A percentile compares a stretch with the other conserved stretches of the same genome.
These are phyloP conservation scores for Esox niger DNA, from an alignment of 2,113 vertebrate species.

Conservation along the genomic window DNA sequence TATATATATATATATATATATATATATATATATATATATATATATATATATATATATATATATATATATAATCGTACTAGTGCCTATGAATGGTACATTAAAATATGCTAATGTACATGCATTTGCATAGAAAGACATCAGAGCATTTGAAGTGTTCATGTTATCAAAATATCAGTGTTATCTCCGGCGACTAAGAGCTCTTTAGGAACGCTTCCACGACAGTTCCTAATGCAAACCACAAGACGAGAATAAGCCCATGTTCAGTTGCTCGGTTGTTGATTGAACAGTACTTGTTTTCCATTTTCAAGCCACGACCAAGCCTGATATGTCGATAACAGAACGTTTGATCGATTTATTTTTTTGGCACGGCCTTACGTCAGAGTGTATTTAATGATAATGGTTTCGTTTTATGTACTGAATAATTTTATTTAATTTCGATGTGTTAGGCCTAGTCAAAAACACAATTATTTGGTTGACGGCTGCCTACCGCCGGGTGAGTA, in stretches of 20 bases:
- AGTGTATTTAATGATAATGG: not conserved
- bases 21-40: no score
- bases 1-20: no score
- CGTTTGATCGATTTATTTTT: not conserved
- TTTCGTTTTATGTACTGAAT: not conserved
- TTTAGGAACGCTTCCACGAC: no score
- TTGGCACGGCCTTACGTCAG: constrained; percentile 6
- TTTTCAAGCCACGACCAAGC: constrained; percentile 7
- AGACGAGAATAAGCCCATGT: not conserved
- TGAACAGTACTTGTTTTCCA: constrained; percentile 10
- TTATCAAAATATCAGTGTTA: no score
- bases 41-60: no score
- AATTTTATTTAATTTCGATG: not conserved
- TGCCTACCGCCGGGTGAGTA: constrained; percentile 14
- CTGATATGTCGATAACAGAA: constrained; percentile 25
- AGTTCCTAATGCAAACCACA: no score
- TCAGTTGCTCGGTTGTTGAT: constrained; percentile 15
- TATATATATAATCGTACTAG: no score
- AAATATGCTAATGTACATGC: no score
- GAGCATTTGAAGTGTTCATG: no score
- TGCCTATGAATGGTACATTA: no score
- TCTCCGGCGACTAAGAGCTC: no score
- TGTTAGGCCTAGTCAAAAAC: not conserved
- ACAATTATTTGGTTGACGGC: not conserved
- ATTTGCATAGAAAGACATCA: no score